phyloP scores from a whole-genome alignment of 2,888 invertebrate genomes.

The Himalopsyche tibetana region DNA sequence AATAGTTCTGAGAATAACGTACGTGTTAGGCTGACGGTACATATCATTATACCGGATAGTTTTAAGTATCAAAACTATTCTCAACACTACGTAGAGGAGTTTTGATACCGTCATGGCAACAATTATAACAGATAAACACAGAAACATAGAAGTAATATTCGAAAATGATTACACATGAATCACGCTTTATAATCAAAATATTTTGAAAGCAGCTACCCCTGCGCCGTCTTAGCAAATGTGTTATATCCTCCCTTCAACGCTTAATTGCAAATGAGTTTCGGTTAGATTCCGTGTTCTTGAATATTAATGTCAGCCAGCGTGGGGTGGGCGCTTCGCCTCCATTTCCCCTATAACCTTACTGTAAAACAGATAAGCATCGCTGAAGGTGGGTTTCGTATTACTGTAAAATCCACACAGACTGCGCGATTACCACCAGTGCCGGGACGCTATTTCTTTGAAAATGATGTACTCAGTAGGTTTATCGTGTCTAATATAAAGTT shows the following conservation, averaged over 20 bases:
- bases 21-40: too few relatives aligned
- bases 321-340: constrained; percentile 28
- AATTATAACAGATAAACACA: too few relatives aligned
- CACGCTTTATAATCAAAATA: constrained; percentile 39
- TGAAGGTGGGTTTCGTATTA: constrained; percentile 53
- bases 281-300: constrained; percentile 64
- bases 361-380: constrained; percentile 62
- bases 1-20: too few relatives aligned
- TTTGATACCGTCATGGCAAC: too few relatives aligned
- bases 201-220: constrained; percentile 15
- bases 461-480: not conserved
- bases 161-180: constrained; percentile 1
- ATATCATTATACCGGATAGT: too few relatives aligned
- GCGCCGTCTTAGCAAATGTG: constrained; percentile 58
- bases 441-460: not conserved
- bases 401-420: constrained; percentile 22
- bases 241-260: constrained; percentile 57
- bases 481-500: too few relatives aligned
- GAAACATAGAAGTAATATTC: too few relatives aligned
- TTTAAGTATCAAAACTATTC: too few relatives aligned
- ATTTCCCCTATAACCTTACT: constrained; percentile 49
- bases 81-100: too few relatives aligned
- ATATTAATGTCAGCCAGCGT: constrained; percentile 60
- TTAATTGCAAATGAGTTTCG: constrained; percentile 65
- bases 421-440: constrained; percentile 38